phyloP scores from a whole-genome alignment of 2,113 vertebrate species.

The Falcunculus frontatus region DNA sequence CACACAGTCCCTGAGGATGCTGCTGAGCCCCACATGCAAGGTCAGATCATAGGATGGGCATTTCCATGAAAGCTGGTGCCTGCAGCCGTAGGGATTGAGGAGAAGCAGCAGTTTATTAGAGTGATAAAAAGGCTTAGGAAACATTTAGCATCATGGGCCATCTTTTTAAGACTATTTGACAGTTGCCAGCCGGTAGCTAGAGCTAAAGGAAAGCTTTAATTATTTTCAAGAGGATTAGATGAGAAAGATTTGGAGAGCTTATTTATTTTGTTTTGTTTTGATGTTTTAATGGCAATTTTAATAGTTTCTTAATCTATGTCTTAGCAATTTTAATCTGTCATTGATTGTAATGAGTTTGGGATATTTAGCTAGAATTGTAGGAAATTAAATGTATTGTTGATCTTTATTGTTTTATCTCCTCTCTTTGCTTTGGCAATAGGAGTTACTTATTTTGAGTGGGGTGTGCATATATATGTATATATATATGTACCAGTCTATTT shows the following conservation, averaged over 20 bases:
- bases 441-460: background rate
- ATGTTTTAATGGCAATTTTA: constrained; percentile 32
- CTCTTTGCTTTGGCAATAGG: background rate
- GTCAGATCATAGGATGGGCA: background rate
- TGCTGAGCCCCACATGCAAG: background rate
- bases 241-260: constrained; percentile 31
- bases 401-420: background rate
- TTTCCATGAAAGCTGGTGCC: background rate
- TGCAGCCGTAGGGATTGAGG: background rate
- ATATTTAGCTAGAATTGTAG: background rate
- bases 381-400: background rate
- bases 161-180: constrained; percentile 28
- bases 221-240: constrained; percentile 52
- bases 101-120: background rate
- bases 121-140: background rate
- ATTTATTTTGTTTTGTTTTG: constrained; percentile 41
- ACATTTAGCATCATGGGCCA: background rate
- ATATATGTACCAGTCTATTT: background rate
- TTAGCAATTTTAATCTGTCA: constrained; percentile 26
- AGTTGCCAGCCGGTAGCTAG: constrained; percentile 2
- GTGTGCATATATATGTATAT: background rate
- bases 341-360: background rate
- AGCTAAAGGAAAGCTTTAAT: constrained; percentile 39
- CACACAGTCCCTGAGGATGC: rapidly evolving
- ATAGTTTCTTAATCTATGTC: constrained; percentile 39